Conservation (phyloP, 2,888 invertebrate species). For the Andrena bicolor region DNA sequence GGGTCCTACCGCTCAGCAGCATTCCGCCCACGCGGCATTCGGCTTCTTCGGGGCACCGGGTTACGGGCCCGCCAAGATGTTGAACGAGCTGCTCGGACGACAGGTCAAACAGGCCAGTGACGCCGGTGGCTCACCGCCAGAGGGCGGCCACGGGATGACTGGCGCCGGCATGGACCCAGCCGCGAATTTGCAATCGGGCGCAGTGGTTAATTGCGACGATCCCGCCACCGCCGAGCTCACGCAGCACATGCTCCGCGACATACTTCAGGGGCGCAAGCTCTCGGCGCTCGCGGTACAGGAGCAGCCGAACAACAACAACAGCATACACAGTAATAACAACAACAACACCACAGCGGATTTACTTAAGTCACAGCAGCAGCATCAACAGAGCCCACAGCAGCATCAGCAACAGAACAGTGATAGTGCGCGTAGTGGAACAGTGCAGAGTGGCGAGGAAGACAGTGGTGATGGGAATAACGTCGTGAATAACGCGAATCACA, state of each 20-base stretch:
- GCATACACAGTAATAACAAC: slow-evolving; percentile 85
- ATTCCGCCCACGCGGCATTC: slow-evolving; percentile 89
- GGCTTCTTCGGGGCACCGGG: slow-evolving; percentile 93
- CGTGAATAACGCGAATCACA: slow-evolving; percentile 78
- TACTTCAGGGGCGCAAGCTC: slow-evolving; percentile 95
- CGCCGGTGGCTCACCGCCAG: slow-evolving; percentile 87
- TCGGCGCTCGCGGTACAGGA: slow-evolving; percentile 91
- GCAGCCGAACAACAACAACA: slow-evolving; percentile 87
- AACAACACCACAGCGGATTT: slow-evolving; percentile 86
- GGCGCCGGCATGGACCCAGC: slow-evolving; percentile 85
- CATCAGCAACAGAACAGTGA: slow-evolving; percentile 80
- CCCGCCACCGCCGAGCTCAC: slow-evolving; percentile 87
- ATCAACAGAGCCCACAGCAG: slow-evolving; percentile 85
- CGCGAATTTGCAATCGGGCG: slow-evolving; percentile 84
- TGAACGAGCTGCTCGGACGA: slow-evolving; percentile 94
- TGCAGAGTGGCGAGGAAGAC: slow-evolving; percentile 84
- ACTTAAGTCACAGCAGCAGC: slow-evolving; percentile 85
- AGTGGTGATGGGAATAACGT: slow-evolving; percentile 82
- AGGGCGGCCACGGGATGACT: slow-evolving; percentile 85
- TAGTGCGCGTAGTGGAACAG: slow-evolving; percentile 84
- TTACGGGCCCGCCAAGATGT: slow-evolving; percentile 96
- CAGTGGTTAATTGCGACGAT: slow-evolving; percentile 87
- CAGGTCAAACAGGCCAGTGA: slow-evolving; percentile 91
- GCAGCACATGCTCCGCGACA: slow-evolving; percentile 95
- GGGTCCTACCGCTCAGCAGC: slow-evolving; percentile 86